Base-by-base conservation (phyloP, 2,113 vertebrate species). In the Vombatus ursinus region DNA sequence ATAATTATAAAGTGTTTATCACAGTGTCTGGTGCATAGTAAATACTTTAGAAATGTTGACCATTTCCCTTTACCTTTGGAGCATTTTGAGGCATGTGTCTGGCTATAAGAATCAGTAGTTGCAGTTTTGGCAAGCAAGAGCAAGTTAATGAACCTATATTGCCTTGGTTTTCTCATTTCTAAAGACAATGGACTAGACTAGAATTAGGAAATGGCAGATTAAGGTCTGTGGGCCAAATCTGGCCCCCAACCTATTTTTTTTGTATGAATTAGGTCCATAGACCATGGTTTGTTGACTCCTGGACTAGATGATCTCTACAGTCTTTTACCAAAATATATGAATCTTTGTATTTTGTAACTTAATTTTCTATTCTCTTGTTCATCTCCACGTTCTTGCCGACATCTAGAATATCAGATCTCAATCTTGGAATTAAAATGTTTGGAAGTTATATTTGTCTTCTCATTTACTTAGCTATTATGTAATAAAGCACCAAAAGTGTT, bases 281-380 rank as follows among this genome's bases (percentile, higher is more conserved):
- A 84, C 6, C 7, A 84, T 16, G 11, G 68, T 84, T 84, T 84
- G 37, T 22, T 22, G 19, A 23, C 19, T 8, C 2, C 2, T 8
- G 19, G 1, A 84, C 68, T 44, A 68, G 9, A 61, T 14, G 23
- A 68, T 31, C 57, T 37, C 31, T 28, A 31, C 28, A n/a, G 37
- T n/a, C 12, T 84, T 23, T 44, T 84, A n/a, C 19, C 91, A 89
- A 96, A 90, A 92, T 47, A 57, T 92, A 96, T 93, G 93, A 93
- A 96, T 97, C 94, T 94, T 95, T 61, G 90, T 52, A 93, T 68
- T 96, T 96, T 91, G 92, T 52, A 96, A 90, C 93, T 94, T 94
- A n/a, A 68, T 93, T 95, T 93, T 6, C 31, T 22, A 50, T 96
- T 98, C 89, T 92, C 1, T 0, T 47, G 50, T 92, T 90, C 49